Base-by-base conservation (phyloP, 2,888 invertebrate genomes). In the Ctena decussata region DNA sequence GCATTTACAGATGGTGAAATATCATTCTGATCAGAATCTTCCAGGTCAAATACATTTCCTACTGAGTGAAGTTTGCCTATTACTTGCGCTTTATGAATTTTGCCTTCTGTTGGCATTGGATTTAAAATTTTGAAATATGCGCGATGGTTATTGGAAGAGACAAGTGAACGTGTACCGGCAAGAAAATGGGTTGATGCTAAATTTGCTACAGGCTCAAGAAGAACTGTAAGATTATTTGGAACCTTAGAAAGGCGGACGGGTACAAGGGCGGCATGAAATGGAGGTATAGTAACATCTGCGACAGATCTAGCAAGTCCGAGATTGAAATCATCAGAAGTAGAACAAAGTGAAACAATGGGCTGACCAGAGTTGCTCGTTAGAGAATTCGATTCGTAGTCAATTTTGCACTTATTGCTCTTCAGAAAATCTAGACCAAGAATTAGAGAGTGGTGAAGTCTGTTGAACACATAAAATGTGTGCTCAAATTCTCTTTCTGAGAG, bases 341-440 rank as follows among this genome's bases (percentile, higher is more conserved):
- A 12, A 11, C 39, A 74, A 5, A 35, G n/a, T 32, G 41, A 21
- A 24, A 70, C 8, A 37, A 41, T 41, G 30, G 70, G 70, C 3
- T 37, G n/a, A 37, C 70, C 70, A 3, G 70, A 37, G 35, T 21
- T 41, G 24, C 39, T 70, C 24, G 41, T 39, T 15, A 70, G 41
- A 3, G 70, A 15, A 37, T 39, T 70, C 21, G 70, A 39, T 12
- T 70, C 70, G 21, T 39, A 30, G 39, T 84, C 78, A 32, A 81
- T 39, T 44, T 30, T 46, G 35, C 84, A 81, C 69, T 80, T 77
- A 35, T 84, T 81, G 0, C 49, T 24, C 32, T 24, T 35, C 53
- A 84, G 44, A 46, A 84, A 81, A 32, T 84, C 84, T n/a, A 84
- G 37, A 18, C 84, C 77, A 53, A 81, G 37, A 6, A 77, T 77